These are phyloP conservation scores for Struthio camelus DNA, from an alignment of 2,113 vertebrate genomes.

Conservation along the genomic window DNA sequence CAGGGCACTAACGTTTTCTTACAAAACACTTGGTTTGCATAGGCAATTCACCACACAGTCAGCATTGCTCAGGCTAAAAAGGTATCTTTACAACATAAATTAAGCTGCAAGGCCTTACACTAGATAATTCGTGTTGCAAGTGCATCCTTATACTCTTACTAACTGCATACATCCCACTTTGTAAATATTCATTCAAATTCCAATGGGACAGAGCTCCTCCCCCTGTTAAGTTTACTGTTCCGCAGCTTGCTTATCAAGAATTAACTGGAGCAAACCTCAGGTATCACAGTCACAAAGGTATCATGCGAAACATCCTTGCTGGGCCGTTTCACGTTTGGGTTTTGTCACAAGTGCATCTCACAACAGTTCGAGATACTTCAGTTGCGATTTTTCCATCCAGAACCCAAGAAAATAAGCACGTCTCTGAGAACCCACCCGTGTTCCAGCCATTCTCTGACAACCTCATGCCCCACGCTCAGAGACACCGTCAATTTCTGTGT, in stretches of 20 bases:
- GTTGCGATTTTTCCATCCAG: not conserved
- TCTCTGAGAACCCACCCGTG: not conserved
- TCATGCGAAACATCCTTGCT: rapidly evolving
- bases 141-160: not conserved
- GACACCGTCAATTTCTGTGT: no score
- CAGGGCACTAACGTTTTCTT: rapidly evolving
- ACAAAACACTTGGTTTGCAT: not conserved
- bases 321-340: not conserved
- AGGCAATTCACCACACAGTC: not conserved
- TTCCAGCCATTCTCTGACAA: not conserved
- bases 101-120: not conserved
- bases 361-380: not conserved
- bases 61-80: rapidly evolving
- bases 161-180: not conserved
- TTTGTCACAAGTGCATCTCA: not conserved
- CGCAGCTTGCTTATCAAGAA: not conserved
- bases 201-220: not conserved
- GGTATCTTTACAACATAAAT: not conserved
- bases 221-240: not conserved
- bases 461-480: not conserved
- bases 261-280: not conserved
- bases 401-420: not conserved
- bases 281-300: no score
- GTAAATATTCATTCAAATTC: not conserved
- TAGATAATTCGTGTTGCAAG: rapidly evolving